A percentile compares a stretch with the other conserved stretches of the same genome.
Evolutionary conservation across 2,888 invertebrate species (phyloP).

Genomic region (Plusia festucae): DNA sequence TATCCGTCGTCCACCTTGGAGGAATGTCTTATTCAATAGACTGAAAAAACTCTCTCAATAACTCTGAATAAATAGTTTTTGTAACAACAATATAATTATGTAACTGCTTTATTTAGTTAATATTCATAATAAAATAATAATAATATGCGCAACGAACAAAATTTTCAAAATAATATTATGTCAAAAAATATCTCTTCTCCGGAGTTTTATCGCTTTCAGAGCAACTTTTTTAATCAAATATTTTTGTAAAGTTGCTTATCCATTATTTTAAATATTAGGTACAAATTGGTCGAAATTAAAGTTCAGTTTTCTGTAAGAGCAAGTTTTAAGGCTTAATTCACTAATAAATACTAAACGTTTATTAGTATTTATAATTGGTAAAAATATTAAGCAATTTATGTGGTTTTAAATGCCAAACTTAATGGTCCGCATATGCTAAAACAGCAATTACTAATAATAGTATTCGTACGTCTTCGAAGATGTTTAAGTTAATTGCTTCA

Average conservation of each 20-base stretch:
- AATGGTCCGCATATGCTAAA: conserved; percentile 14
- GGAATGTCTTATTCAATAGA: not conserved
- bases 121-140: too few species aligned
- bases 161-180: too few species aligned
- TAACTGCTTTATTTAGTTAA: too few species aligned
- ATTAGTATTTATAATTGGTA: conserved; percentile 1
- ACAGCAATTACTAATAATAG: conserved; percentile 12
- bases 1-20: not conserved
- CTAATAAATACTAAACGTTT: not conserved
- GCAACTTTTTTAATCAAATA: too few species aligned
- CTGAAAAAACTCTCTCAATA: not conserved
- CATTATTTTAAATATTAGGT: too few species aligned
- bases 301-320: not conserved
- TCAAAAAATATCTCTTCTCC: too few species aligned
- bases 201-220: too few species aligned
- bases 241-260: too few species aligned
- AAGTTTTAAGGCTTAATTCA: not conserved
- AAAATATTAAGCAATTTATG: not conserved
- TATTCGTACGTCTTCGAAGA: conserved; percentile 13
- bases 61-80: not conserved
- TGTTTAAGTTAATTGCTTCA: conserved; percentile 31
- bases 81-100: too few species aligned
- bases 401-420: conserved; percentile 1
- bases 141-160: too few species aligned
- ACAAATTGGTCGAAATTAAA: not conserved